phyloP scores from a whole-genome alignment of 2,888 invertebrate species.

The Acronicta leporina region DNA sequence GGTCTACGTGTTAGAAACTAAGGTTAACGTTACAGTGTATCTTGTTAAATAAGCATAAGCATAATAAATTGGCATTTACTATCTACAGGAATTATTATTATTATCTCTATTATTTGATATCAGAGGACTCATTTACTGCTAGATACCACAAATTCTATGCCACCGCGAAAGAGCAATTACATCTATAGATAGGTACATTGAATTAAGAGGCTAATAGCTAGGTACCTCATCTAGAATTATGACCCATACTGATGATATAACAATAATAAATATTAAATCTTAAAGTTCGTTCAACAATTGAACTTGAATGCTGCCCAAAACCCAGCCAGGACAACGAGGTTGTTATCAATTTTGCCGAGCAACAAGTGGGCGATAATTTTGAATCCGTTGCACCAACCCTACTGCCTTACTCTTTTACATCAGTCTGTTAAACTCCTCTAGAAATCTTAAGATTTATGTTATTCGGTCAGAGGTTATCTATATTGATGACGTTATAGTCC shows the following conservation, averaged over 20 bases:
- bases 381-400: slow-evolving; percentile 78
- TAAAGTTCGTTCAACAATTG: slow-evolving; percentile 54
- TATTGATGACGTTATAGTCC: slow-evolving; percentile 58
- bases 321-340: slow-evolving; percentile 73
- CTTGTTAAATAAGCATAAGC: not conserved
- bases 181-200: too few relatives aligned
- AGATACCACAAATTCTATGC: too few relatives aligned
- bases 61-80: too few relatives aligned
- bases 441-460: slow-evolving; percentile 61
- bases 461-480: slow-evolving; percentile 62
- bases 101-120: too few relatives aligned
- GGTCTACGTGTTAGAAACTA: slow-evolving; percentile 39
- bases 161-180: too few relatives aligned
- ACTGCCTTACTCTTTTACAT: slow-evolving; percentile 69
- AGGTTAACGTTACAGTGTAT: slow-evolving; percentile 17
- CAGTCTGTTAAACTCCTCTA: slow-evolving; percentile 58
- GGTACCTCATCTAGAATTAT: too few relatives aligned
- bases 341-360: slow-evolving; percentile 86
- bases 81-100: too few relatives aligned
- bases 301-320: slow-evolving; percentile 83
- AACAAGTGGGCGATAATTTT: slow-evolving; percentile 89
- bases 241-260: too few relatives aligned
- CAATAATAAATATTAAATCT: too few relatives aligned
- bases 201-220: too few relatives aligned
- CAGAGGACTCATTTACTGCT: too few relatives aligned